A percentile compares a stretch with the other conserved stretches of the same genome.
Conservation (phyloP, 2,797 vertebrate species). For the Pangasius krempfi region DNA sequence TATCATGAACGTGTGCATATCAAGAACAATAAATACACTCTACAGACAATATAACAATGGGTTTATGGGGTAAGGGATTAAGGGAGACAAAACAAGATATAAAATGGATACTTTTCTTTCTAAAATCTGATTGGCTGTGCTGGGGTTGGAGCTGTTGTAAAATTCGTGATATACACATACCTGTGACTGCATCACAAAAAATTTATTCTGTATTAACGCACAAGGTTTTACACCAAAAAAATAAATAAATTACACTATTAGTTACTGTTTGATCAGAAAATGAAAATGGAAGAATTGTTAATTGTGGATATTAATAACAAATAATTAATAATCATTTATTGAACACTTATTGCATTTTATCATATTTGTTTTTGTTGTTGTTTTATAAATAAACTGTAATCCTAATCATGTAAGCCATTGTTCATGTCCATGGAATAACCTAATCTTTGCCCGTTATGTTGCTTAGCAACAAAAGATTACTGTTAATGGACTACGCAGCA, state of each 20-base stretch:
- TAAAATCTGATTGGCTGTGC: neutral
- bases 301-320: neutral
- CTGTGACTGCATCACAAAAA: neutral
- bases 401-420: neutral
- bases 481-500: neutral
- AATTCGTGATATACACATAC: neutral
- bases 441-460: conserved; percentile 1
- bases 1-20: neutral
- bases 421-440: neutral
- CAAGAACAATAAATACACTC: neutral
- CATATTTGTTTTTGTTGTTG: neutral
- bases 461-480: conserved; percentile 16
- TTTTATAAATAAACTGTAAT: neutral
- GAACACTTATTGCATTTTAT: neutral
- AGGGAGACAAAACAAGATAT: neutral
- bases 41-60: neutral
- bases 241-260: neutral
- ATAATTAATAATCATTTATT: neutral
- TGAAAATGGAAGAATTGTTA: neutral
- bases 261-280: neutral
- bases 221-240: neutral
- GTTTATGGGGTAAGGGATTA: neutral
- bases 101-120: neutral
- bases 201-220: neutral
- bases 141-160: neutral